Conservation (phyloP, 2,113 vertebrate species). For the Paracanthobrama guichenoti region DNA sequence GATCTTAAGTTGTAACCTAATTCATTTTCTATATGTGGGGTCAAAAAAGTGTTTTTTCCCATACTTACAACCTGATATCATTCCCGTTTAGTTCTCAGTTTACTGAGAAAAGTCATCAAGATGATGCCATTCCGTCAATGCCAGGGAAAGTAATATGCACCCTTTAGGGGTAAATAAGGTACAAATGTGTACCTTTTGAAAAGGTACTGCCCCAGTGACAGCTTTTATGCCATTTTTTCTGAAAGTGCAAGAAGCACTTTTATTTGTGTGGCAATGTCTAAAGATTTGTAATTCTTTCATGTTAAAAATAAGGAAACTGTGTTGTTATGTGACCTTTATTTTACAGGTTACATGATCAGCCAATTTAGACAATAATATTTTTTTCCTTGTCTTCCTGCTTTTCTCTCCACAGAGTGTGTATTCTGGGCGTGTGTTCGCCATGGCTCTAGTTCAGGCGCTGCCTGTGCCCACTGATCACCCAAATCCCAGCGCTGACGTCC, state of each 20-base stretch:
- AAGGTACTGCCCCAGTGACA: too few relatives aligned
- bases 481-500: slow-evolving; percentile 73
- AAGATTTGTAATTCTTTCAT: not conserved
- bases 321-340: not conserved
- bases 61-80: too few relatives aligned
- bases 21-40: too few relatives aligned
- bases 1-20: too few relatives aligned
- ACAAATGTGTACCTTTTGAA: too few relatives aligned
- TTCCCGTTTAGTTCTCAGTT: too few relatives aligned
- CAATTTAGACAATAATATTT: not conserved
- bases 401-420: slow-evolving; percentile 73
- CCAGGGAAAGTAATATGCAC: too few relatives aligned
- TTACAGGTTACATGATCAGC: not conserved
- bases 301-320: not conserved
- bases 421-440: slow-evolving; percentile 73
- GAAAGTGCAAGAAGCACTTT: not conserved
- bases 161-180: too few relatives aligned
- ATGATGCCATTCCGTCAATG: too few relatives aligned
- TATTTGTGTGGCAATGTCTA: not conserved
- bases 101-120: too few relatives aligned
- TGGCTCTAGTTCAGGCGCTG: slow-evolving; percentile 92
- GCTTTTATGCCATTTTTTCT: too few relatives aligned
- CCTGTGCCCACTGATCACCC: slow-evolving; percentile 83
- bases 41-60: too few relatives aligned
- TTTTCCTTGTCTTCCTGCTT: slow-evolving; percentile 29